Evolutionary conservation across 2,888 invertebrate genomes (phyloP), one percentile per base, ranked within the genome.

Genomic region (Catocala fraxini): DNA sequence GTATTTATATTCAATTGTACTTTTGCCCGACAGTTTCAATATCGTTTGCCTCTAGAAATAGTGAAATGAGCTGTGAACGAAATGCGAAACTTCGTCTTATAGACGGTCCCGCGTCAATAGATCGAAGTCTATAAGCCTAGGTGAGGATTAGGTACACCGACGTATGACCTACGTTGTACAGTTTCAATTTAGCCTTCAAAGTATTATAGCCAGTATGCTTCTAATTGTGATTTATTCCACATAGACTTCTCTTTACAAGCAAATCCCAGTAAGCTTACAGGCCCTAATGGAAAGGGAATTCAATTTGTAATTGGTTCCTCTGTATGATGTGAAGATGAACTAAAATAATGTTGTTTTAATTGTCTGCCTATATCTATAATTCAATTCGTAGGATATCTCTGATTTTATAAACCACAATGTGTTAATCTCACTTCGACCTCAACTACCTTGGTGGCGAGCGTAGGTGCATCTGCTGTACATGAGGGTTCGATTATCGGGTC

Each of bases 1-100:
- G 51, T 11, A 39, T 71, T 71, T 39, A 60, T 60, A 63, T 63
- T 57, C 34, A 52, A 61, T 46, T 71, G 65, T 65, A 68, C 58
- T 71, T 71, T 71, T 61, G 35, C 63, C 25, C 51, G 62, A 71
- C 62, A 55, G 13, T 56, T 15, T 42, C 58, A 61, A 56, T 59
- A 61, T 49, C 56, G 56, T 53, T 60, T 63, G 46, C 47, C 43
- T 51, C 60, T 35, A 59, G 56, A n/a, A 39, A 61, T 46, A 56
- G 58, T 60, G 65, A 46, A 63, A 57, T 61, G 54, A 58, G 47
- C 54, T 61, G 62, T 52, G 43, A 63, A 63, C 54, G 45, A 67
- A 71, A 58, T 43, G 12, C 2, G 35, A 65, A 68, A 65, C 59
- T 58, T 64, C 35, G 42, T 11, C 49, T 62, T 45, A 63, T 51